These are phyloP conservation scores for Agriopis leucophaearia DNA, from an alignment of 2,888 invertebrate genomes.

Conservation along the genomic window DNA sequence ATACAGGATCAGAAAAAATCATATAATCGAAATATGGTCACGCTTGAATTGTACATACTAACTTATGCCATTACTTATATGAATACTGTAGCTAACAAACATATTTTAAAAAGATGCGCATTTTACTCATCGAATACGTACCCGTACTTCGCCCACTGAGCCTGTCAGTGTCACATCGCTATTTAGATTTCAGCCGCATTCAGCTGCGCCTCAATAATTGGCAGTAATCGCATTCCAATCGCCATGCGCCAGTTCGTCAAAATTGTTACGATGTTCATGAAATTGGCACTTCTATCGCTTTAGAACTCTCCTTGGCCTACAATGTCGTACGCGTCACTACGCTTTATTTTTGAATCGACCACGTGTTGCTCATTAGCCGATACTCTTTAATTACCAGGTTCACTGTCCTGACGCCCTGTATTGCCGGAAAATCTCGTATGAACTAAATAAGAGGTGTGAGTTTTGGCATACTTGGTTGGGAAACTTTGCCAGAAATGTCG, in stretches of 20 bases:
- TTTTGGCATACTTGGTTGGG: constrained; percentile 61
- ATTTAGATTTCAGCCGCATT: constrained; percentile 8
- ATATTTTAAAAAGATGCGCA: no score
- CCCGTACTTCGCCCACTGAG: background rate
- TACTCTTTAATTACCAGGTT: constrained; percentile 56
- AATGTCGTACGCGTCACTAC: constrained; percentile 36
- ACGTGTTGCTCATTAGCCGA: constrained; percentile 51
- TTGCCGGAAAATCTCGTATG: constrained; percentile 44
- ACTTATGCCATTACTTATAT: no score
- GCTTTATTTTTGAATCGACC: constrained; percentile 45
- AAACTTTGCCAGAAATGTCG: constrained; percentile 59
- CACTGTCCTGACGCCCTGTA: constrained; percentile 54
- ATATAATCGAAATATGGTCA: no score
- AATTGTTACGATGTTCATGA: constrained; percentile 27
- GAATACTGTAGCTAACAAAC: no score
- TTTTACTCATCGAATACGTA: no score
- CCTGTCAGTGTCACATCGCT: constrained; percentile 19
- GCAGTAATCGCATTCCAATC: constrained; percentile 40
- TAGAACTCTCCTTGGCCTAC: constrained; percentile 71
- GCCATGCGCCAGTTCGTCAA: constrained; percentile 25
- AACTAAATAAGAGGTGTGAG: constrained; percentile 57
- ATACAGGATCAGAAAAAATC: no score
- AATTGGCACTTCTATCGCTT: constrained; percentile 53
- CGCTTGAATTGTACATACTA: no score
- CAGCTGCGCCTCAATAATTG: constrained; percentile 32